Evolutionary conservation across 2,797 vertebrate genomes (phyloP).

Genomic region (Gallirallus australis): DNA sequence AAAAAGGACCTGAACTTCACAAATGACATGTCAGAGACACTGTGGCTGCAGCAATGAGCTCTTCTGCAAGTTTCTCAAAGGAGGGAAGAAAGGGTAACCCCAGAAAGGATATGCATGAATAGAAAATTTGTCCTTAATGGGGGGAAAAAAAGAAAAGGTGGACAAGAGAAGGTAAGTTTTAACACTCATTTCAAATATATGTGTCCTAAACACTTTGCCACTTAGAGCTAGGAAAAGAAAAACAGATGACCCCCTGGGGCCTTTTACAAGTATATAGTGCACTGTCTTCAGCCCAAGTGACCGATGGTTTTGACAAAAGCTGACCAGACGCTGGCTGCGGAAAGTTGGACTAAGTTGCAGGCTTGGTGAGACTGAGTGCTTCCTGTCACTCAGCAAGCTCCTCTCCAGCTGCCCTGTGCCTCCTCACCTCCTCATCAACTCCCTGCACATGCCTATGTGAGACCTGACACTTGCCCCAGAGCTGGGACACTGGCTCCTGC

Average conservation of each 20-base stretch:
- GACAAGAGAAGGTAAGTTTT: not conserved
- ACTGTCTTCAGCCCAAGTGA: not conserved
- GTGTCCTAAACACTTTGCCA: not conserved
- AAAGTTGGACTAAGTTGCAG: not conserved
- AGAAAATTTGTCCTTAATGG: not conserved
- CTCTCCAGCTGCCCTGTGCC: not conserved
- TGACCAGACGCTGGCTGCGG: not conserved
- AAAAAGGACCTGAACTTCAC: not conserved
- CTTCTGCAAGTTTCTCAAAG: not conserved
- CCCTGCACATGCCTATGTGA: fast-evolving
- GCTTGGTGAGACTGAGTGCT: not conserved
- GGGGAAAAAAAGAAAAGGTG: fast-evolving
- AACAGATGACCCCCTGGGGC: fast-evolving
- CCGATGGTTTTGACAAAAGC: not conserved
- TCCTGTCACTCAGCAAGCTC: not conserved
- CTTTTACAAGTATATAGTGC: not conserved
- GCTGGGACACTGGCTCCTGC: fast-evolving
- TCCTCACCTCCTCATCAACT: not conserved
- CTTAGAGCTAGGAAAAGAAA: not conserved
- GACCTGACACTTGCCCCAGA: not conserved
- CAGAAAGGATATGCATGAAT: not conserved
- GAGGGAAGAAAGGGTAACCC: not conserved
- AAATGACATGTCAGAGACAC: not conserved
- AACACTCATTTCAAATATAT: not conserved
- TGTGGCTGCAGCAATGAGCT: not conserved